Base-by-base conservation (phyloP, 1,140 invertebrate species). In the Pinna nobilis region DNA sequence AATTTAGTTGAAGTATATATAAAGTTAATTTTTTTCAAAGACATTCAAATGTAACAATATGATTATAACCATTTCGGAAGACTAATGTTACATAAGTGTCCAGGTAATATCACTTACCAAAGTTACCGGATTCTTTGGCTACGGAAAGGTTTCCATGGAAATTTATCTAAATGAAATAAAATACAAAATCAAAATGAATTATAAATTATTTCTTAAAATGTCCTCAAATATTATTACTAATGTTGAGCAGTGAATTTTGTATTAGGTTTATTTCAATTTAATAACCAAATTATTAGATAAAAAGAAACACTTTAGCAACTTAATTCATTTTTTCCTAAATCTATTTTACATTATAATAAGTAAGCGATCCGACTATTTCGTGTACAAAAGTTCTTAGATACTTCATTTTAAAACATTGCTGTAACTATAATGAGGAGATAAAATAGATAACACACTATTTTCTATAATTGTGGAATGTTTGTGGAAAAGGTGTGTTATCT, bases 161-260 rank as follows among this genome's bases (percentile, higher is more conserved):
- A 71, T 87, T 84, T 2, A 80, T 60, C 84, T 86, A 60, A 41
- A 70, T n/a, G n/a, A n/a, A n/a, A n/a, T n/a, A n/a, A n/a, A n/a
- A 47, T 59, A 32, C 32, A 65, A 35, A 57, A 37, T 57, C 28
- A 41, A 18, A 51, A 32, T 37, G 20, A 15, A 6, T 35, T 18
- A 13, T 39, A 25, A 13, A n/a, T n/a, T 4, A n/a, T 35, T 60
- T 2, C 11, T 30, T 60, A 35, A 39, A 9, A 60, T 18, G 11
- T n/a, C 1, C n/a, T n/a, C n/a, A 60, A 60, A 60, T 35, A 7
- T 39, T 37, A 11, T 11, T 35, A 35, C 2, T 20, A n/a, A n/a
- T n/a, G n/a, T n/a, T n/a, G n/a, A n/a, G n/a, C n/a, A n/a, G n/a
- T n/a, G n/a, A n/a, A n/a, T n/a, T n/a, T n/a, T n/a, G n/a, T n/a